A percentile compares a stretch with the other conserved stretches of the same genome.
Conservation (phyloP, 1,140 invertebrate genomes). For the Harlomillsia oculata region DNA sequence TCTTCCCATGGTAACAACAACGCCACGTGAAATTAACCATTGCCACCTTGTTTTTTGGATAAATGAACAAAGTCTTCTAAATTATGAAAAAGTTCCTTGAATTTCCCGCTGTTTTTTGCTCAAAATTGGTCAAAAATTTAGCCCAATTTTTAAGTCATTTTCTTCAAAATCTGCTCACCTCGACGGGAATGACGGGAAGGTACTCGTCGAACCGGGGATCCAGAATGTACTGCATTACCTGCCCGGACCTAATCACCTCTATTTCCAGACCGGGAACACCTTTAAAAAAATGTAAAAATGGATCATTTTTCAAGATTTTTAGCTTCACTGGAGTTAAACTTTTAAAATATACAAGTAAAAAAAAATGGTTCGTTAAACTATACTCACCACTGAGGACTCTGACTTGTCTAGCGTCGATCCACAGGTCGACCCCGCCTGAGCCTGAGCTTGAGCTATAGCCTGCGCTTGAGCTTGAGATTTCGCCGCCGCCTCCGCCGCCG, state of each 20-base stretch:
- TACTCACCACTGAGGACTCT: constrained; percentile 75
- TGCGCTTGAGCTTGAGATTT: too few relatives aligned
- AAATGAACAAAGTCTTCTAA: too few relatives aligned
- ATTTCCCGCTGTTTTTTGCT: too few relatives aligned
- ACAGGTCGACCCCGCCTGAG: too few relatives aligned
- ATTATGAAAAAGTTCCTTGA: too few relatives aligned
- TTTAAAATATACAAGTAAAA: background rate
- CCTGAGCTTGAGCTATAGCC: too few relatives aligned
- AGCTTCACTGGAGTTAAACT: background rate
- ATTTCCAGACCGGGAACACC: constrained; percentile 78
- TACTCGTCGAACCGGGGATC: constrained; percentile 82
- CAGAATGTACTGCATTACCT: constrained; percentile 69
- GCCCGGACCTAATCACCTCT: constrained; percentile 74
- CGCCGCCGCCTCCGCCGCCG: too few relatives aligned
- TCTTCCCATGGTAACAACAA: too few relatives aligned
- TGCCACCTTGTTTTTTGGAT: constrained; percentile 41
- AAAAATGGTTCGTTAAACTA: background rate
- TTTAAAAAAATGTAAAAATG: constrained; percentile 37
- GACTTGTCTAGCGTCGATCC: constrained; percentile 79
- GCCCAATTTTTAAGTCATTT: too few relatives aligned
- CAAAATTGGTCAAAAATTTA: too few relatives aligned
- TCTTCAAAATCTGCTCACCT: constrained; percentile 52
- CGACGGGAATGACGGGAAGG: constrained; percentile 76
- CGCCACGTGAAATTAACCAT: constrained; percentile 89
- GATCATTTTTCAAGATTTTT: background rate